phyloP scores from a whole-genome alignment of 1,140 invertebrate genomes.

The Zophobas morio region DNA sequence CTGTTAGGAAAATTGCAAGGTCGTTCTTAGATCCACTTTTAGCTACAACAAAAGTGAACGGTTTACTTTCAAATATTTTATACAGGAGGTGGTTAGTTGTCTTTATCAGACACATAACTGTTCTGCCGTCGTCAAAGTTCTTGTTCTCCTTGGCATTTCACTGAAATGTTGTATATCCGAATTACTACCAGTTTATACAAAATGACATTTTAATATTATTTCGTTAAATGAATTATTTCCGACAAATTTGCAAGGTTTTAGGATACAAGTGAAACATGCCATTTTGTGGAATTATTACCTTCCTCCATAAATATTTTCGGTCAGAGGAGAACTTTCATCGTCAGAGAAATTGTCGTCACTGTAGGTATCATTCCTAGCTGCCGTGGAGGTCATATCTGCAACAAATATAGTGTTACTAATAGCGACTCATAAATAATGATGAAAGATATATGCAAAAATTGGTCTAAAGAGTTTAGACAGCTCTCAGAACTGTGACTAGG shows the following conservation, averaged over 20 bases:
- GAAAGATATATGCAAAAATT: too few relatives aligned
- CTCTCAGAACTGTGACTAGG: not conserved
- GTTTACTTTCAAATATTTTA: conserved; percentile 55
- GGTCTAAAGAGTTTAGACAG: too few relatives aligned
- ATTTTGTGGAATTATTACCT: conserved; percentile 75
- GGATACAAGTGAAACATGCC: not conserved
- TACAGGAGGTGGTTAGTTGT: not conserved
- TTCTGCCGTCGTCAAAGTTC: conserved; percentile 10
- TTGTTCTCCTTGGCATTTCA: conserved; percentile 55
- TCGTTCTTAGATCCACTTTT: conserved; percentile 60
- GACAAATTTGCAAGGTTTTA: not conserved
- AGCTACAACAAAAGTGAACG: conserved; percentile 58
- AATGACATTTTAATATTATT: conserved; percentile 16
- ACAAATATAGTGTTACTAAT: conserved; percentile 53
- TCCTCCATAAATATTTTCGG: conserved; percentile 87
- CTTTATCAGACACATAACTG: conserved; percentile 17
- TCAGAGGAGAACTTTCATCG: conserved; percentile 87
- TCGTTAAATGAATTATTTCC: not conserved
- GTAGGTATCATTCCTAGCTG: conserved; percentile 74
- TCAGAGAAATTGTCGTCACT: conserved; percentile 85
- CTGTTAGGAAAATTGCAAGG: conserved; percentile 53
- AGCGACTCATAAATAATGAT: not conserved
- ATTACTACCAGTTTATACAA: conserved; percentile 25
- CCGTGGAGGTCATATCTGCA: conserved; percentile 72
- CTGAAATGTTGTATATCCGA: conserved; percentile 39